phyloP scores from a whole-genome alignment of 2,113 vertebrate genomes.

The Hemibagrus wyckioides region DNA sequence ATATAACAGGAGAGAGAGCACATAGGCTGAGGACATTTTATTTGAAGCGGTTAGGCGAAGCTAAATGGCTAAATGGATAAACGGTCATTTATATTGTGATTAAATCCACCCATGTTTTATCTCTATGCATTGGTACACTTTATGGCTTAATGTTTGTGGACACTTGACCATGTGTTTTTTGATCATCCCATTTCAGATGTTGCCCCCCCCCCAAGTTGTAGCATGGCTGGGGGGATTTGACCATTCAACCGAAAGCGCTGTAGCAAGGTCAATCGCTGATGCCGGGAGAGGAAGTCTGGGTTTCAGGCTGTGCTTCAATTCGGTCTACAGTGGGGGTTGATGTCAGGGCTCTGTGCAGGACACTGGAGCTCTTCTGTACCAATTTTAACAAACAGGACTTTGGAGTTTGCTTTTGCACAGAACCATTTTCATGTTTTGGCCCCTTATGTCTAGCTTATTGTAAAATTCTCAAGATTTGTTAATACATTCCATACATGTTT shows the following conservation, averaged over 20 bases:
- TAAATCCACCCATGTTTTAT: too few species aligned
- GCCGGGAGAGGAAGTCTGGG: neutral
- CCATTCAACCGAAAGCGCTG: neutral
- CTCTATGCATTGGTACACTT: neutral
- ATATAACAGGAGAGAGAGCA: neutral
- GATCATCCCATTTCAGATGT: neutral
- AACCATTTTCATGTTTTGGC: neutral
- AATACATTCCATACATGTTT: neutral
- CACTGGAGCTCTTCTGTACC: too few species aligned
- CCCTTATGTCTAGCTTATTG: neutral
- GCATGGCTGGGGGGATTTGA: neutral
- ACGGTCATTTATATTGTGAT: too few species aligned
- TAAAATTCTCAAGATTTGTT: neutral
- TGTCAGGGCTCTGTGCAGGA: neutral
- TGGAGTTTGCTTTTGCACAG: neutral
- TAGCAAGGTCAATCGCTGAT: neutral
- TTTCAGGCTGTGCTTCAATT: neutral
- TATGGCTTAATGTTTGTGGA: neutral
- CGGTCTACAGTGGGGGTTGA: neutral
- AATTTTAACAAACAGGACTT: neutral
- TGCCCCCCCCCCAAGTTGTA: neutral
- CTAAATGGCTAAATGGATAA: slow-evolving; percentile 9
- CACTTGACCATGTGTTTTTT: neutral
- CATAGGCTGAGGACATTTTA: neutral
- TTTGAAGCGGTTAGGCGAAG: neutral